Evolutionary conservation across 2,113 vertebrate genomes (phyloP).

Genomic region (Neolamprologus sp.): DNA sequence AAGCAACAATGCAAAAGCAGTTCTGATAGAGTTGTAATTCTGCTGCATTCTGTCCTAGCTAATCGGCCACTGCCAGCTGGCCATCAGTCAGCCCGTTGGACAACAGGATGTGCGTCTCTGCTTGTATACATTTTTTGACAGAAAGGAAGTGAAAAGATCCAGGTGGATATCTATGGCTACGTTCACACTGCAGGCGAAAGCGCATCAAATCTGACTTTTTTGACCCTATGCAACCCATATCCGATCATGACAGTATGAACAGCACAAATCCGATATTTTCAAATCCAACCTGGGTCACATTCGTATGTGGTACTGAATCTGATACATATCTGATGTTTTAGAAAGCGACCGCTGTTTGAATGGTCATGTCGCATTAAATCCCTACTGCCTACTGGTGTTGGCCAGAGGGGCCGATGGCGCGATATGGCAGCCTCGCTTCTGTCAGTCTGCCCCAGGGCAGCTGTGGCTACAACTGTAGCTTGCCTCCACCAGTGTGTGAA

Average conservation of each 20-base stretch:
- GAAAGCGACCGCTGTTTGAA: rapidly evolving
- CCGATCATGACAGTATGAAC: neutral
- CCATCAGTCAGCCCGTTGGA: constrained; percentile 44
- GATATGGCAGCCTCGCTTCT: too few species aligned
- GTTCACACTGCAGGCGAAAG: neutral
- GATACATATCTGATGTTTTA: neutral
- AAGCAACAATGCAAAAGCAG: constrained; percentile 32
- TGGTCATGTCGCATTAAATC: neutral
- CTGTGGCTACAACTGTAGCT: too few species aligned
- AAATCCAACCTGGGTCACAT: neutral
- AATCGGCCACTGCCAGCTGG: constrained; percentile 47
- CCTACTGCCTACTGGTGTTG: too few species aligned
- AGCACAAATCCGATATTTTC: neutral
- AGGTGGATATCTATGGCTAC: neutral
- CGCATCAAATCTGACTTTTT: rapidly evolving
- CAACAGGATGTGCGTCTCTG: neutral
- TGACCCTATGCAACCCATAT: neutral
- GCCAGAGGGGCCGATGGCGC: too few species aligned
- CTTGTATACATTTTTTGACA: neutral
- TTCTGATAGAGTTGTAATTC: constrained; percentile 46
- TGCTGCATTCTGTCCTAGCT: constrained; percentile 36
- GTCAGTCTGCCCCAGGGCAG: too few species aligned
- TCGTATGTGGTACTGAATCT: rapidly evolving
- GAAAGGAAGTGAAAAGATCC: neutral
- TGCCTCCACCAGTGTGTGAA: too few species aligned